These are phyloP conservation scores for Corvus cornix DNA, from an alignment of 2,113 vertebrate species.

Conservation along the genomic window DNA sequence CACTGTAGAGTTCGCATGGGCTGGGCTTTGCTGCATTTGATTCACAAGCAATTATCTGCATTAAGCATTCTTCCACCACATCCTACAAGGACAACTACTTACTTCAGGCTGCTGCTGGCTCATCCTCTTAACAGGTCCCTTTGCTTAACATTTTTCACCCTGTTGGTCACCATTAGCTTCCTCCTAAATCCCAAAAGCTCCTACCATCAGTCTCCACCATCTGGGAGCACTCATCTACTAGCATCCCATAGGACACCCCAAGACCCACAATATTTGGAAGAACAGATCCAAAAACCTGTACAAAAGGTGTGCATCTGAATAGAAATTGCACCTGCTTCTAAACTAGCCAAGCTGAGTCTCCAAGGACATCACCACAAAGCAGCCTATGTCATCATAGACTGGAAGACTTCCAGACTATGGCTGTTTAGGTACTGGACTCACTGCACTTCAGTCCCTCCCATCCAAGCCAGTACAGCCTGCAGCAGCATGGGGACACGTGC, in stretches of 20 bases:
- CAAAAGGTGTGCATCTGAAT: not conserved
- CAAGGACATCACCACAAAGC: not conserved
- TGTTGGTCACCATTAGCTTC: not conserved
- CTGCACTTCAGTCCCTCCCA: not conserved
- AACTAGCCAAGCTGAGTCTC: not conserved
- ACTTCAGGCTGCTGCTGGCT: not conserved
- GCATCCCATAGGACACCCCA: not conserved
- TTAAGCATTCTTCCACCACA: not conserved
- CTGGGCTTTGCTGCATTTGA: not conserved
- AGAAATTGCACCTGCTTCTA: not conserved
- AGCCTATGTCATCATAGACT: not conserved
- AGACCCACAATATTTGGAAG: not conserved
- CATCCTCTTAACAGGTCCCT: not conserved
- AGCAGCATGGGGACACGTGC: accelerated
- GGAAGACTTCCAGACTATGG: not conserved
- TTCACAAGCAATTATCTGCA: not conserved
- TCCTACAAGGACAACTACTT: not conserved
- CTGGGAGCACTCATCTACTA: not conserved
- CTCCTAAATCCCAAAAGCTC: not conserved
- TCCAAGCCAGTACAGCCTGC: not conserved
- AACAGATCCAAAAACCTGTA: not conserved
- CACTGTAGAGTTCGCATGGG: accelerated
- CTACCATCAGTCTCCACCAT: not conserved
- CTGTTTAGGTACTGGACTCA: not conserved
- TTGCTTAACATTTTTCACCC: not conserved